Evolutionary conservation across 2,113 vertebrate species (phyloP), one percentile per base, ranked within the genome.

Genomic region (Paraplagusia blochii): DNA sequence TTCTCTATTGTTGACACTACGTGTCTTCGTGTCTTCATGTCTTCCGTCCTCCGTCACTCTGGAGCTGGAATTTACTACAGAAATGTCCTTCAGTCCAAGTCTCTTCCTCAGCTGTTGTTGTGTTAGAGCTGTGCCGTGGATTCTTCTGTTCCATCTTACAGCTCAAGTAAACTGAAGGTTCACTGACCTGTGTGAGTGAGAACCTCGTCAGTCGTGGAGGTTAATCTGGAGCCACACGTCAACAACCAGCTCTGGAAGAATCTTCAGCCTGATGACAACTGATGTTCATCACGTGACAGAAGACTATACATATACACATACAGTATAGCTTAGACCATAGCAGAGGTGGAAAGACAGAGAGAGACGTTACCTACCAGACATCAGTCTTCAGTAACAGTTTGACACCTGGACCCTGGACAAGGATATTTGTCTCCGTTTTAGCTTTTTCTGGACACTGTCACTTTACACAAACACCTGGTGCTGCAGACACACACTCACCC

Each of bases 301-400:
- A 7, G 42, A 1, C 10, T 29, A 8, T 47, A 54, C 59, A 59
- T 49, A 67, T 39, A 53, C 38, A 18, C 4, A 13, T 11, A 40
- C 11, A 40, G 13, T 11, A 11, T 40, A 5, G n/a, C n/a, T n/a
- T 13, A 40, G 13, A 40, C 38, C 2, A 8, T n/a, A 44, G 51
- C n/a, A 50, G 14, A 53, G 11, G n/a, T 2, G 34, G 42, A 48
- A 29, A 59, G 49, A 65, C 44, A 61, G 19, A 44, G 10, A 56
- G 36, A 35, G 12, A 39, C 44, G 34, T 44, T 42, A 11, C 40
- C 14, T 6, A 13, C 77, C 77, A 53, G 17, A 16, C 11, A 86
- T 88, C 77, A 64, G 73, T 86, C 86, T 82, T 80, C 74, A 33
- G 76, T 82, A 76, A 66, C 15, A 1, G 2, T 61, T 62, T 88